A percentile compares a stretch with the other conserved stretches of the same genome.
These are phyloP conservation scores for Paramisgurnus dabryanus DNA, from an alignment of 2,113 vertebrate species.

Conservation along the genomic window DNA sequence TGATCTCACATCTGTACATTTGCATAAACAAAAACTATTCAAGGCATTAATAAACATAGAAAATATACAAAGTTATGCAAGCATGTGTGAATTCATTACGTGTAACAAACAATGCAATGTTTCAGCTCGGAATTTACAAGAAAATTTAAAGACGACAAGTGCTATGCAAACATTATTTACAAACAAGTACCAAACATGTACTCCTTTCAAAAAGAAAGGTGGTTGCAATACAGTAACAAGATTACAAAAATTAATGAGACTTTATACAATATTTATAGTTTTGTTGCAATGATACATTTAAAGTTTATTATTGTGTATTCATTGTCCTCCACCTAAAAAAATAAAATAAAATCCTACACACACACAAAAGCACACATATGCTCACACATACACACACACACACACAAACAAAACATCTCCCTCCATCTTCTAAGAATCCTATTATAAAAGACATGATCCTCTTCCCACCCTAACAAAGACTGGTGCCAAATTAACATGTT, in stretches of 20 bases:
- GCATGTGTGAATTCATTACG: conserved; percentile 78
- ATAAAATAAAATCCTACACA: conserved; percentile 35
- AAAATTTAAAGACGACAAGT: conserved; percentile 86
- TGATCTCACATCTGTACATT: conserved; percentile 99
- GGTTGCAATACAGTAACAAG: conserved; percentile 87
- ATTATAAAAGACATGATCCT: conserved; percentile 57
- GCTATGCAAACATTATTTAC: conserved; percentile 92
- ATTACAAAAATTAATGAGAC: conserved; percentile 76
- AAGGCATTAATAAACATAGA: conserved; percentile 86
- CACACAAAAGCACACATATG: conserved; percentile 40
- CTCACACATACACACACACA: conserved; percentile 54
- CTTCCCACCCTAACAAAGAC: conserved; percentile 37
- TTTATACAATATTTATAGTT: conserved; percentile 82
- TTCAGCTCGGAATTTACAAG: conserved; percentile 83
- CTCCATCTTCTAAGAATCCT: conserved; percentile 51
- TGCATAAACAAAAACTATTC: conserved; percentile 86
- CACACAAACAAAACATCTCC: conserved; percentile 45
- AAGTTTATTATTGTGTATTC: conserved; percentile 67
- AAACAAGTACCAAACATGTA: conserved; percentile 88
- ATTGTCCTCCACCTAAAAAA: conserved; percentile 60
- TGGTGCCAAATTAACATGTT: conserved; percentile 39
- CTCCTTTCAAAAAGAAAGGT: conserved; percentile 92
- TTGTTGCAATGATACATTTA: conserved; percentile 74
- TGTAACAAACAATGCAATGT: conserved; percentile 83
- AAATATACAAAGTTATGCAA: conserved; percentile 91